Evolutionary conservation across 2,888 invertebrate species (phyloP).

Genomic region (Stramonita haemastoma): DNA sequence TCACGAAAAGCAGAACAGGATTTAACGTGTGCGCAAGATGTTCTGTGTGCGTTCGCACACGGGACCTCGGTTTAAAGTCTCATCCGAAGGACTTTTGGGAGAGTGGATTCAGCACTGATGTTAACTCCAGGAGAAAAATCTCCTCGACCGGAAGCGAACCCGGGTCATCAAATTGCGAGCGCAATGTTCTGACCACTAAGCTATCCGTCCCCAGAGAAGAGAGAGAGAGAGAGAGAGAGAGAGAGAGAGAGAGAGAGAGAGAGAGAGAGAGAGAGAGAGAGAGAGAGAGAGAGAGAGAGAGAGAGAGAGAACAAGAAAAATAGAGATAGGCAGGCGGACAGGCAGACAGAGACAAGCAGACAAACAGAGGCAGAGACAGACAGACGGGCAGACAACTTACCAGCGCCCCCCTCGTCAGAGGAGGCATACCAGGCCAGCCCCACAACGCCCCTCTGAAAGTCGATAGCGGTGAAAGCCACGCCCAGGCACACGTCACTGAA

Average conservation of each 20-base stretch:
- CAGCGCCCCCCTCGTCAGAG: not conserved
- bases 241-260: not conserved
- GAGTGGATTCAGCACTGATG: too few species aligned
- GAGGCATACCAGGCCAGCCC: conserved; percentile 61
- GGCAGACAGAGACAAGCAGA: not conserved
- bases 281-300: conserved; percentile 31
- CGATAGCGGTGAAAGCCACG: conserved; percentile 65
- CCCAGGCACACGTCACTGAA: conserved; percentile 63
- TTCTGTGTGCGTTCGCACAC: too few species aligned
- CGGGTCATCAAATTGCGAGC: too few species aligned
- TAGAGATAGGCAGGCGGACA: not conserved
- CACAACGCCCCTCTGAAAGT: conserved; percentile 62
- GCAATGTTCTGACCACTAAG: too few species aligned
- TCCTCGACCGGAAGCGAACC: too few species aligned
- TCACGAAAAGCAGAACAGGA: too few species aligned
- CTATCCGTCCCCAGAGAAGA: too few species aligned
- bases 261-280: not conserved
- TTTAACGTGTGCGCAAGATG: too few species aligned
- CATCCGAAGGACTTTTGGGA: too few species aligned
- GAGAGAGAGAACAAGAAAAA: not conserved
- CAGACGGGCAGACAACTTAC: not conserved
- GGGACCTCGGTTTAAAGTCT: too few species aligned
- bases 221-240: conserved; percentile 17
- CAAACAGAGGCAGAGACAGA: not conserved
- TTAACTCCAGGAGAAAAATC: too few species aligned